A percentile compares a stretch with the other conserved stretches of the same genome.
Evolutionary conservation across 2,888 invertebrate genomes (phyloP).

Genomic region (Aethes cnicana): DNA sequence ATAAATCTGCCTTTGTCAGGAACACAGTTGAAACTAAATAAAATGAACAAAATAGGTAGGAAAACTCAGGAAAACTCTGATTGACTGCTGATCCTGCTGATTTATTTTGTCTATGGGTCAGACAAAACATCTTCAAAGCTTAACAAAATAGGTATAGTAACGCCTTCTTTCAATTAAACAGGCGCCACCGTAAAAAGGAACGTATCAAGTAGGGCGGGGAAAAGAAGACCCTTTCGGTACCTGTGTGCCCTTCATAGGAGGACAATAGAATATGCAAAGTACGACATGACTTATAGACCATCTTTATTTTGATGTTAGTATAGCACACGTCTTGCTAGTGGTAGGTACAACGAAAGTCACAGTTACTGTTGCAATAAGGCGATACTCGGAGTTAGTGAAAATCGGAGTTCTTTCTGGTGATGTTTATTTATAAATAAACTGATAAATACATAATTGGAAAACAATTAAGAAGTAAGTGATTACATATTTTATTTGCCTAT

Average conservation of each 20-base stretch:
- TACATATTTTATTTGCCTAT: slow-evolving; percentile 26
- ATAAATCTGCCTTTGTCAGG: no score
- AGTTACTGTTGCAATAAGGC: slow-evolving; percentile 24
- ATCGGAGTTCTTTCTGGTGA: slow-evolving; percentile 51
- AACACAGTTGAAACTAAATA: no score
- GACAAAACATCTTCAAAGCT: no score
- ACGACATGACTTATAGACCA: slow-evolving; percentile 47
- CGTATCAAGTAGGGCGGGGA: slow-evolving; percentile 54
- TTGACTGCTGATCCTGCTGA: neutral
- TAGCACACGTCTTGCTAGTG: slow-evolving; percentile 51
- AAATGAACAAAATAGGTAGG: no score
- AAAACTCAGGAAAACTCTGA: no score
- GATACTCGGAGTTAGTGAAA: slow-evolving; percentile 25
- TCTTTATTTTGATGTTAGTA: slow-evolving; percentile 58
- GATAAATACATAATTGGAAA: slow-evolving; percentile 9
- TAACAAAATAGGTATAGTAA: slow-evolving; percentile 28
- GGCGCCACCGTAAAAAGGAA: slow-evolving; percentile 30
- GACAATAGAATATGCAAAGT: slow-evolving; percentile 64
- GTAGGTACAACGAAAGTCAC: slow-evolving; percentile 42
- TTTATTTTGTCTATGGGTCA: slow-evolving; percentile 17
- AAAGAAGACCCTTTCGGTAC: slow-evolving; percentile 49
- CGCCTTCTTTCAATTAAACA: slow-evolving; percentile 39
- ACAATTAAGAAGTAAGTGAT: slow-evolving; percentile 36
- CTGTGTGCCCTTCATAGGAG: slow-evolving; percentile 40
- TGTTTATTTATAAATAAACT: slow-evolving; percentile 43